These are phyloP conservation scores for Colletes latitarsis DNA, from an alignment of 1,140 invertebrate genomes.

Conservation along the genomic window DNA sequence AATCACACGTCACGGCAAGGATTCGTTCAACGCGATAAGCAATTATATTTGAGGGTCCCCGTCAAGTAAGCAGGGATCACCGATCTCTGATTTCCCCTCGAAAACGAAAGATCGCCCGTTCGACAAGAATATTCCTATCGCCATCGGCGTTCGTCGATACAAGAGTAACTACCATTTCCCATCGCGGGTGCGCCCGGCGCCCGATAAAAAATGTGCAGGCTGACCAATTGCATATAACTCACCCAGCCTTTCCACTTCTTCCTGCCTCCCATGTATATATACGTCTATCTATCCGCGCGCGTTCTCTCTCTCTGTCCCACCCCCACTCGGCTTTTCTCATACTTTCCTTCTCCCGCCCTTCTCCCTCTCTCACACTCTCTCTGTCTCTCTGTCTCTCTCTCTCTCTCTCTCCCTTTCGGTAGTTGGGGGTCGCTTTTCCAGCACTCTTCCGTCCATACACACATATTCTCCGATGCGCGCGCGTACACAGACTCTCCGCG, in stretches of 20 bases:
- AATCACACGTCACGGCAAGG: background rate
- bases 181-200: conserved; percentile 61
- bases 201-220: conserved; percentile 74
- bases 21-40: background rate
- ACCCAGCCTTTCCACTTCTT: conserved; percentile 72
- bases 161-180: conserved; percentile 67
- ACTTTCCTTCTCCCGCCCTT: background rate
- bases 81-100: background rate
- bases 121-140: conserved; percentile 46
- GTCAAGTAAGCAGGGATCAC: background rate
- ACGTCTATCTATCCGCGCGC: conserved; percentile 57
- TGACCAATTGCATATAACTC: conserved; percentile 79
- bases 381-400: conserved; percentile 24
- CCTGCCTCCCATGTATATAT: conserved; percentile 62
- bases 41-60: background rate
- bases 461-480: conserved; percentile 54
- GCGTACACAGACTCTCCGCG: conserved; percentile 22
- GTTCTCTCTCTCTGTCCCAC: conserved; percentile 8
- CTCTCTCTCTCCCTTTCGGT: conserved; percentile 50
- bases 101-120: background rate
- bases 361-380: conserved; percentile 10
- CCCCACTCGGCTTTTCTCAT: conserved; percentile 9
- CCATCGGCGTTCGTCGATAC: conserved; percentile 58
- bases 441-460: conserved; percentile 52
- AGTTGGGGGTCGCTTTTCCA: conserved; percentile 71